phyloP scores from a whole-genome alignment of 2,888 invertebrate genomes.

The Melanotus villosus region DNA sequence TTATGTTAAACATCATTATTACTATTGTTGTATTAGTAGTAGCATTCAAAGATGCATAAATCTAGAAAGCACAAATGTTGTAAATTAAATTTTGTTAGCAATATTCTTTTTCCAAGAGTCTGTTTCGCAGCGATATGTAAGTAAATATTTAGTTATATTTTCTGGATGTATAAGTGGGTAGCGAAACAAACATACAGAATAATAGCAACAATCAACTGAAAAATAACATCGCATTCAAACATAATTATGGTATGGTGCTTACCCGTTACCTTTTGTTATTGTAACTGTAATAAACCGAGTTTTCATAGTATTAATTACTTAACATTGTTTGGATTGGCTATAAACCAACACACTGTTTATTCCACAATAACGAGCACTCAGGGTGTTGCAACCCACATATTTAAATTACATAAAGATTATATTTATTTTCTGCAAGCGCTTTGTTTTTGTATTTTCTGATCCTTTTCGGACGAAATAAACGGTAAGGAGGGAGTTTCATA shows the following conservation, averaged over 20 bases:
- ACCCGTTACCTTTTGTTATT: constrained; percentile 21
- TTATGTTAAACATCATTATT: too few relatives aligned
- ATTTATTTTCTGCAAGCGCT: background rate
- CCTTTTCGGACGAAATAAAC: too few relatives aligned
- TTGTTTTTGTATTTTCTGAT: too few relatives aligned
- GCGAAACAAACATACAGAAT: background rate
- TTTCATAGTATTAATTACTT: constrained; percentile 26
- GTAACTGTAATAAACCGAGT: constrained; percentile 30
- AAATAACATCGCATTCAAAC: constrained; percentile 29
- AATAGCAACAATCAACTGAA: background rate
- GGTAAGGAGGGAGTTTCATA: background rate
- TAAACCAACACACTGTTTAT: constrained; percentile 18
- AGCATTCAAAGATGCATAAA: too few relatives aligned
- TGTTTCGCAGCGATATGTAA: too few relatives aligned
- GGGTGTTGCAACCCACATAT: constrained; percentile 16
- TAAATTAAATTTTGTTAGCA: too few relatives aligned
- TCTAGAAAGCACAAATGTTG: too few relatives aligned
- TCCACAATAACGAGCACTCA: background rate
- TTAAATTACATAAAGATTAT: constrained; percentile 10
- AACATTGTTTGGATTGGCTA: constrained; percentile 26
- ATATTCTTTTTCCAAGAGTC: too few relatives aligned
- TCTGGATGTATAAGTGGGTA: too few relatives aligned
- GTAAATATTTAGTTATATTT: too few relatives aligned
- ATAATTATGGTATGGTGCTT: constrained; percentile 24
- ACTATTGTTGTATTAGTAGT: too few relatives aligned